These are phyloP conservation scores for Odocoileus hemionus DNA, from an alignment of 2,113 vertebrate genomes.

Conservation along the genomic window DNA sequence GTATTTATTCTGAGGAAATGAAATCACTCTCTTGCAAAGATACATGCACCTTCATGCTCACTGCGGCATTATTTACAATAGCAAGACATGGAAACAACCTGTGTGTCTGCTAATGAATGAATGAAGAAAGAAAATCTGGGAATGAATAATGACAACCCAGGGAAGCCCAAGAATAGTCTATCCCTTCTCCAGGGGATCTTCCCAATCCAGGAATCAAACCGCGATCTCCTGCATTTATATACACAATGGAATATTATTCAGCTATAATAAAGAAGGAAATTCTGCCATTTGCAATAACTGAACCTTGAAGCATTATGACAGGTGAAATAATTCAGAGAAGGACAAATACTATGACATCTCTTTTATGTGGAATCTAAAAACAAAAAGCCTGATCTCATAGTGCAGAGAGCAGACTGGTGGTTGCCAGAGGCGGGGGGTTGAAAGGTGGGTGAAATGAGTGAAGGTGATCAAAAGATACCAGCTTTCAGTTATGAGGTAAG, in stretches of 20 bases:
- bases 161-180: not conserved
- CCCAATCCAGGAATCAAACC: not conserved
- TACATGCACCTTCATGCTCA: not conserved
- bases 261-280: not conserved
- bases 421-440: fast-evolving
- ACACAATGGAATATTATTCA: not conserved
- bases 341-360: not conserved
- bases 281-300: not conserved
- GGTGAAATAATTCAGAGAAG: not conserved
- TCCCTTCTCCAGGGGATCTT: not conserved
- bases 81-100: not conserved
- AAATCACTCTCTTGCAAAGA: not conserved
- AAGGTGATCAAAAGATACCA: not conserved
- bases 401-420: not conserved
- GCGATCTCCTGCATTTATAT: not conserved
- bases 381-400: not conserved
- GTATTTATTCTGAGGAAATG: not conserved
- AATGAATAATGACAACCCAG: not conserved
- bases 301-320: not conserved
- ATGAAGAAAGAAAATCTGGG: not conserved
- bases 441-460: not conserved
- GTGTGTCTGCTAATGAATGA: not conserved
- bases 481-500: not conserved
- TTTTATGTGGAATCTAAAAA: not conserved
- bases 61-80: not conserved